Conservation (phyloP, 1,140 invertebrate genomes). For the Lepidurus couesii region DNA sequence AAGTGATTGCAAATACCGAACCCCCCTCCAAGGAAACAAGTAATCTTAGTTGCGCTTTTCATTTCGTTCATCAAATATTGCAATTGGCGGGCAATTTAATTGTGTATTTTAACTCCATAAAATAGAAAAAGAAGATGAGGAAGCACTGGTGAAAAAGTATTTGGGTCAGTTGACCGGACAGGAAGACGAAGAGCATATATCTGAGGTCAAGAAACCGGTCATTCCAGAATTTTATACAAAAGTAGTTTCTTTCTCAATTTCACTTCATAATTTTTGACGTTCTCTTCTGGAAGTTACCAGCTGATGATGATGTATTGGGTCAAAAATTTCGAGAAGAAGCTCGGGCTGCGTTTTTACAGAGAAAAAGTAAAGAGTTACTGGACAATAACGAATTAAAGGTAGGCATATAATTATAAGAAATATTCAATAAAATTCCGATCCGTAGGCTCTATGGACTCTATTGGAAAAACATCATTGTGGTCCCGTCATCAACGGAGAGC, state of each 20-base stretch:
- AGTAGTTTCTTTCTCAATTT: constrained; percentile 39
- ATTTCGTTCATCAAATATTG: not conserved
- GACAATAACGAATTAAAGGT: constrained; percentile 81
- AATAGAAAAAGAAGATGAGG: constrained; percentile 15
- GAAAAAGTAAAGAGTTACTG: constrained; percentile 70
- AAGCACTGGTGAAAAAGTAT: constrained; percentile 15
- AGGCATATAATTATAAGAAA: constrained; percentile 21
- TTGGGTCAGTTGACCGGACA: constrained; percentile 25
- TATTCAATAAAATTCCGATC: constrained; percentile 32
- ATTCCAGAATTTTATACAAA: constrained; percentile 76
- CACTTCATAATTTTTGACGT: no score
- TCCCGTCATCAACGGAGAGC: constrained; percentile 62
- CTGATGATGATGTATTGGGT: constrained; percentile 64
- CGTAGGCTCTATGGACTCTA: constrained; percentile 66
- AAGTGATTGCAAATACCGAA: not conserved
- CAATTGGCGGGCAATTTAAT: not conserved
- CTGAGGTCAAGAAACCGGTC: constrained; percentile 25
- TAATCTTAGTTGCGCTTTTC: not conserved
- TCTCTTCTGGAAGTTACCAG: constrained; percentile 53
- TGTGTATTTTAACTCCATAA: not conserved
- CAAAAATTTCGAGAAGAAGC: constrained; percentile 82
- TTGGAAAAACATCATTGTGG: constrained; percentile 73
- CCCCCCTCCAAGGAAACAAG: not conserved
- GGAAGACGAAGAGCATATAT: not conserved
- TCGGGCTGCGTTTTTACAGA: constrained; percentile 73